Base-by-base conservation (phyloP, 2,113 vertebrate genomes). In the Melospiza georgiana region DNA sequence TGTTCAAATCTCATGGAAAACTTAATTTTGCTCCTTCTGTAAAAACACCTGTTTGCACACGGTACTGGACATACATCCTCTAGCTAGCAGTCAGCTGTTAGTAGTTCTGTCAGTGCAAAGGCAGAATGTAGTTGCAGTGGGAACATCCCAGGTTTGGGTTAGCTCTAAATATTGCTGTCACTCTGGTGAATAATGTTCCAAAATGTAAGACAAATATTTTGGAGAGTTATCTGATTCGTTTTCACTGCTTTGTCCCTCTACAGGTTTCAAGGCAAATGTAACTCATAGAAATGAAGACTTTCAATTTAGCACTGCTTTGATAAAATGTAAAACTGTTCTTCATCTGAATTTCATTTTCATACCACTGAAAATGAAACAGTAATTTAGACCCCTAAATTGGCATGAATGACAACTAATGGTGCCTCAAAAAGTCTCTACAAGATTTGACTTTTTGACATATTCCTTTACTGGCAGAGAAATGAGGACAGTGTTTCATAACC, bases 1-100 rank as follows among this genome's bases (percentile, higher is more conserved):
- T 75, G 11, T 72, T 92, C 49, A 75, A 52, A 93, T 90, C 44
- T 83, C 72, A 80, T 51, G 37, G 76, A 77, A 96, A 83, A 55
- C 84, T 82, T 51, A n/a, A 31, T 84, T 86, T 71, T 89, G 15
- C 74, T 93, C 52, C 44, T 61, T 90, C 89, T 75, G 11, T 62
- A 46, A 84, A 90, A 91, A 37, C 87, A 95, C 80, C 76, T 97
- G 88, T 92, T 92, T 81, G 68, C 55, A 37, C 12, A 22, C 68
- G 37, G 24, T 55, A 52, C 4, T 44, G 54, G 52, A 44, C 49
- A 24, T 76, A 27, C 15, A 41, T 88, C 51, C 49, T 71, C 33
- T 52, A 48, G 52, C 27, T 63, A 51, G 20, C 17, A n/a, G n/a
- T 44, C 63, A 37, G 28, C 44, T 48, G 25, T 74, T 54, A 58